Base-by-base conservation (phyloP, 2,888 invertebrate species). In the Drosophila algonquin region DNA sequence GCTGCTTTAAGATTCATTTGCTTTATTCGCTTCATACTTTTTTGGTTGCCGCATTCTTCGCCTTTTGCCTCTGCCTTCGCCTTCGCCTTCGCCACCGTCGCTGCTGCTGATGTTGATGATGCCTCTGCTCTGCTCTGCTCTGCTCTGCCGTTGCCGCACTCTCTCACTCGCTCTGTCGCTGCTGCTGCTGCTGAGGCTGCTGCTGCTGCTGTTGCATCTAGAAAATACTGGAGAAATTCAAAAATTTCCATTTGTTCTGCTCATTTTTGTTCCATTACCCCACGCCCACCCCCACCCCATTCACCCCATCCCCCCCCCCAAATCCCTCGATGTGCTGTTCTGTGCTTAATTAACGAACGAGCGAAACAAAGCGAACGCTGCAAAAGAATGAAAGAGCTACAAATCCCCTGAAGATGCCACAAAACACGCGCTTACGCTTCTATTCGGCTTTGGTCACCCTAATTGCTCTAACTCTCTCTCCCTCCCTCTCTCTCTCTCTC, bases 261-360 rank as follows among this genome's bases (percentile, higher is more conserved):
- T 63, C 56, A 55, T 81, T 84, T 87, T 79, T 75, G 83, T 80
- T 81, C 18, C 63, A 81, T 80, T 81, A 18, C 57, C 71, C 46
- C 46, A 61, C 54, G 1, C 18, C 18, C 18, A 18, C 18, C 18
- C 18, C 18, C 46, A 1, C 21, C 21, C 21, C 21, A 21, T 21
- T 21, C 30, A 30, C 45, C n/a, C 24, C 5, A 24, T 24, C 24
- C 4, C 24, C 3, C 0, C 5, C 54, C 40, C 57, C 71, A 53
- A 75, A 81, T 75, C 73, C 67, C 79, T 64, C 75, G 69, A 72
- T 68, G 82, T 85, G 85, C 85, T 83, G 82, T 80, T 72, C 70
- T 76, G 74, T 79, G 83, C 82, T 83, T 85, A 82, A 85, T 85
- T 82, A 85, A 77, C 61, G 68, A 81, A 76, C 73, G 65, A 35